Base-by-base conservation (phyloP, 2,797 vertebrate species). In the Sphenodon punctatus region DNA sequence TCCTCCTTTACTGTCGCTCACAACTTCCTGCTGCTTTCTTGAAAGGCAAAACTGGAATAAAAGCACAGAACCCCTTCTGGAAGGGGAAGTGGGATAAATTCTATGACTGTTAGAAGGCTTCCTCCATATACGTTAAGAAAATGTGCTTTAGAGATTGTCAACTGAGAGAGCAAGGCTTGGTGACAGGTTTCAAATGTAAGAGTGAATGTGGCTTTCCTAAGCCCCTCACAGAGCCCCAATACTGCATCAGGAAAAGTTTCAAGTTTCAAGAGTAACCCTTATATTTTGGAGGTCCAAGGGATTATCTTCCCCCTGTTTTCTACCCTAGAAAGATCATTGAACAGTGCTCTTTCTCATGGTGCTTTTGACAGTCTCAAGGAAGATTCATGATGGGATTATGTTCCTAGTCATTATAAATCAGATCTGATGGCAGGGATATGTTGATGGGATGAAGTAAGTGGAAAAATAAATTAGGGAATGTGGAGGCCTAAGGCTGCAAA, bases 321-420 rank as follows among this genome's bases (percentile, higher is more conserved):
- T 84, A 32, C 25, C 72, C 23, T 60, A 87, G 61, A 55, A 94
- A 90, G 75, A 87, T 69, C 60, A 79, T 87, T 90, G 90, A 89
- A 89, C n/a, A 17, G 51, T 34, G 20, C 30, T 78, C 60, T 87
- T 84, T 92, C 85, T 93, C 83, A 71, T 84, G 84, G 80, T 70
- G 55, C 25, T 55, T n/a, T 14, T 69, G 77, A 74, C 89, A 95
- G 92, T 94, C 91, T 85, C 87, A 80, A 84, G 74, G 86, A 95
- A 96, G 92, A 94, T 95, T 95, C 93, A 94, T 89, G 89, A 87
- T 82, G 92, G 87, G 92, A 92, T 95, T 94, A 90, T 89, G 81
- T 94, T 95, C 90, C 75, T 81, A 74, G 76, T 82, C 25, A 6
- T 85, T 90, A 92, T 95, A 96, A 96, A 96, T 96, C 94, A 96